phyloP scores from a whole-genome alignment of 1,140 invertebrate genomes.

The Aphelenchoides avenae region DNA sequence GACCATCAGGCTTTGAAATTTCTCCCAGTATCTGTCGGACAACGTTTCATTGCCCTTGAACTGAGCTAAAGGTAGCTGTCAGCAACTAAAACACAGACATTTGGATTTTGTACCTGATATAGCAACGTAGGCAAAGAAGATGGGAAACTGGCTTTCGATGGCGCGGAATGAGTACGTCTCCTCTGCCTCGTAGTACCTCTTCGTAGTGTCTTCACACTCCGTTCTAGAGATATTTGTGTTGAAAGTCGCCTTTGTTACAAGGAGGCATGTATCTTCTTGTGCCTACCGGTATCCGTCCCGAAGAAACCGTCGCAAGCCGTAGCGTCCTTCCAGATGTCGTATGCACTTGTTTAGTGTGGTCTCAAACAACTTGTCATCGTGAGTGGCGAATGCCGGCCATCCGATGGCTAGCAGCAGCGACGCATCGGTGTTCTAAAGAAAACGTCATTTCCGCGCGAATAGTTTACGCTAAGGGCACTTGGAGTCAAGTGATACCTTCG shows the following conservation, averaged over 20 bases:
- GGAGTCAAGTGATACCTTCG: constrained; percentile 71
- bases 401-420: constrained; percentile 84
- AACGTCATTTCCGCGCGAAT: constrained; percentile 4
- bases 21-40: constrained; percentile 81
- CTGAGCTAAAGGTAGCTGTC: constrained; percentile 58
- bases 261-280: no score
- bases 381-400: constrained; percentile 94
- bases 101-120: no score
- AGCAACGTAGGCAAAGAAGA: constrained; percentile 62
- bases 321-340: constrained; percentile 75
- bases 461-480: constrained; percentile 18
- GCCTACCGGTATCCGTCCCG: constrained; percentile 85
- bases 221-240: no score
- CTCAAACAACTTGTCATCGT: constrained; percentile 79
- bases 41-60: constrained; percentile 74
- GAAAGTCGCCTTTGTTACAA: no score
- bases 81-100: no score
- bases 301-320: constrained; percentile 66
- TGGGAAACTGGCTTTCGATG: constrained; percentile 94
- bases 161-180: constrained; percentile 80
- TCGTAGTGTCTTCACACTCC: constrained; percentile 71
- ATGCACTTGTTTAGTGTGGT: constrained; percentile 83
- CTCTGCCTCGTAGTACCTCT: constrained; percentile 46
- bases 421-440: constrained; percentile 72
- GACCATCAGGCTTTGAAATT: constrained; percentile 65